Conservation (phyloP, 2,113 vertebrate genomes). For the Agapornis roseicollis region DNA sequence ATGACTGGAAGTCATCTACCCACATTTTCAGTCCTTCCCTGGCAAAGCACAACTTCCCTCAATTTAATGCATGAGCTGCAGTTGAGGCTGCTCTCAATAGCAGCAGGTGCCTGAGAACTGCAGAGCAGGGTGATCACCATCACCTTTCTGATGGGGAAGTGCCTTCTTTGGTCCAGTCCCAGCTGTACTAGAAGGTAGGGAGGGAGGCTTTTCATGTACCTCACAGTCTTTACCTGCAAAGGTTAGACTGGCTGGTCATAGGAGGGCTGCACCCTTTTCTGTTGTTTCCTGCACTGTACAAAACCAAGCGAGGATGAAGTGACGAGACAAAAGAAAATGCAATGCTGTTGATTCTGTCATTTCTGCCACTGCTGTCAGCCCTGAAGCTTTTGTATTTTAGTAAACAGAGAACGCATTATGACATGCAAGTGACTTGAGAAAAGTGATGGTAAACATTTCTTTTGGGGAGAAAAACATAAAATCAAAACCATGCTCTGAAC, state of each 20-base stretch:
- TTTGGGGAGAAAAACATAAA: neutral
- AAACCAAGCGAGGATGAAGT: neutral
- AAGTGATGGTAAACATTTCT: neutral
- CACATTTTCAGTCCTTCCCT: neutral
- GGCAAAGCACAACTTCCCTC: neutral
- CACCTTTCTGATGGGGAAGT: neutral
- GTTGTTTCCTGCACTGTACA: neutral
- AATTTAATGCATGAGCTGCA: neutral
- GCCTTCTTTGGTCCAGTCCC: neutral
- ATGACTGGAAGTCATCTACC: neutral
- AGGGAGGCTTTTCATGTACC: neutral
- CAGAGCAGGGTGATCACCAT: neutral
- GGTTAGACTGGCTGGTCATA: neutral
- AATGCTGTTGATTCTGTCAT: neutral
- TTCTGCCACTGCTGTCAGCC: constrained; percentile 16
- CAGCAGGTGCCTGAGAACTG: neutral
- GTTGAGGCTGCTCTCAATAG: neutral
- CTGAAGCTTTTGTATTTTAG: constrained; percentile 3
- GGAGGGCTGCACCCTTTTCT: neutral
- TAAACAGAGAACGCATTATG: constrained; percentile 23
- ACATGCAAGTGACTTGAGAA: neutral
- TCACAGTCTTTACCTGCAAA: neutral
- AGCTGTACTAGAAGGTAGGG: neutral
- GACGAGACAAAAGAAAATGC: constrained; percentile 23
- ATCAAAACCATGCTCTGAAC: neutral